phyloP scores from a whole-genome alignment of 2,888 invertebrate species.

The Acronicta alni region DNA sequence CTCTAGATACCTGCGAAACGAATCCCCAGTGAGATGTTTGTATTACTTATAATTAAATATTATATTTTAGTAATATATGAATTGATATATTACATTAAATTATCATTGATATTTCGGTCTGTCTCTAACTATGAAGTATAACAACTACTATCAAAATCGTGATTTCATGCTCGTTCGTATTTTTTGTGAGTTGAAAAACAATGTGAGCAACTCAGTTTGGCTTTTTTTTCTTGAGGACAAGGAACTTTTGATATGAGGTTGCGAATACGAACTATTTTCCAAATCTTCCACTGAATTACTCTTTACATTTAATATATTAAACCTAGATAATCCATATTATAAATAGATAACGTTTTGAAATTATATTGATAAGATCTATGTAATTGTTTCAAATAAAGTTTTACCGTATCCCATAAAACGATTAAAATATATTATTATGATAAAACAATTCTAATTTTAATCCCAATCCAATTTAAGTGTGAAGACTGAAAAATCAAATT shows the following conservation, averaged over 20 bases:
- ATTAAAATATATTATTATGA: conserved; percentile 14
- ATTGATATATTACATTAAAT: conserved; percentile 56
- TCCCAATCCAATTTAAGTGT: conserved; percentile 58
- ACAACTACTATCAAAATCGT: conserved; percentile 43
- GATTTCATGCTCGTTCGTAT: conserved; percentile 19
- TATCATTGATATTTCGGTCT: conserved; percentile 49
- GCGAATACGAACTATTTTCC: conserved; percentile 11
- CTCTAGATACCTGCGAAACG: conserved; percentile 67
- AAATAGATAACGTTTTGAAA: conserved; percentile 31
- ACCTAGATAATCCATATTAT: conserved; percentile 24
- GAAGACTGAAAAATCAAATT: conserved; percentile 58
- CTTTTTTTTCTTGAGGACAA: conserved; percentile 23
- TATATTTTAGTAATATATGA: conserved; percentile 71
- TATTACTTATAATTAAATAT: conserved; percentile 60
- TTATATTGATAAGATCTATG: conserved; percentile 49
- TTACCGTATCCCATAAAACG: conserved; percentile 23
- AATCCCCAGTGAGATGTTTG: conserved; percentile 81
- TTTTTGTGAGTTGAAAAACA: conserved; percentile 18
- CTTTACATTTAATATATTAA: conserved; percentile 17
- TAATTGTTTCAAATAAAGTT: conserved; percentile 37
- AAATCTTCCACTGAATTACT: conserved; percentile 29
- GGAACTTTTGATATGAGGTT: conserved; percentile 14
- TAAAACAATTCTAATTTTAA: conserved; percentile 41
- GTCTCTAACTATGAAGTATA: conserved; percentile 60
- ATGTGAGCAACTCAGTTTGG: conserved; percentile 12